Conservation (phyloP, 1,140 invertebrate genomes). For the Brachystomella parvula region DNA sequence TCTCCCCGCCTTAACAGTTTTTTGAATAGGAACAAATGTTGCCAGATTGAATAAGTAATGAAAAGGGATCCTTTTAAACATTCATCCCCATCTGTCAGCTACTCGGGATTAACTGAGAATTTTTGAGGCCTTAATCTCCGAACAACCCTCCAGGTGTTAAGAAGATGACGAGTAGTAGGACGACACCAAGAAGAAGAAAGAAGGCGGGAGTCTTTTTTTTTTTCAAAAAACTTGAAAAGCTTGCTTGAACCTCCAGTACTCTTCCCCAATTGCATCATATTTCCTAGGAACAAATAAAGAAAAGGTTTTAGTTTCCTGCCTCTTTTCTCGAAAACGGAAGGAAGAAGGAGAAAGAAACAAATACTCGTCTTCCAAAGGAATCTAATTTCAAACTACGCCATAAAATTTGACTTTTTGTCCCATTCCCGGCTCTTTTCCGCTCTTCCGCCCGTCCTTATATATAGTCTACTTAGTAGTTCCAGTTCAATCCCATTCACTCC, state of each 20-base stretch:
- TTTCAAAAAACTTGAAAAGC: no score
- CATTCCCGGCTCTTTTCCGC: no score
- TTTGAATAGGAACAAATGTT: constrained; percentile 12
- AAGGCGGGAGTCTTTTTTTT: no score
- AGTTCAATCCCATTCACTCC: no score
- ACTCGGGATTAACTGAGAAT: not conserved
- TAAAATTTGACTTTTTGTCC: not conserved
- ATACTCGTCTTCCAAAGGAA: not conserved
- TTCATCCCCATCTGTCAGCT: constrained; percentile 5
- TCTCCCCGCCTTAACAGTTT: not conserved
- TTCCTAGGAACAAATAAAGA: constrained; percentile 5
- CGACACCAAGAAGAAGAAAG: no score
- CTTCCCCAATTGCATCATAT: not conserved
- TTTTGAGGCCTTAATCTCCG: constrained; percentile 1
- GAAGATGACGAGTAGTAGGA: no score
- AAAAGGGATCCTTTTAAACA: not conserved
- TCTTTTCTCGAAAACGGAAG: not conserved
- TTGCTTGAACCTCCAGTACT: no score
- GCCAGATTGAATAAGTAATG: constrained; percentile 6
- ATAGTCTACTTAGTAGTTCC: no score
- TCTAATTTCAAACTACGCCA: not conserved
- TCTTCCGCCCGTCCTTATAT: no score
- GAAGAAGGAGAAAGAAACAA: no score
- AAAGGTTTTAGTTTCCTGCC: not conserved
- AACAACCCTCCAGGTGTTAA: no score